A percentile compares a stretch with the other conserved stretches of the same genome.
phyloP scores from a whole-genome alignment of 2,888 invertebrate species.

The Syrphus vitripennis region DNA sequence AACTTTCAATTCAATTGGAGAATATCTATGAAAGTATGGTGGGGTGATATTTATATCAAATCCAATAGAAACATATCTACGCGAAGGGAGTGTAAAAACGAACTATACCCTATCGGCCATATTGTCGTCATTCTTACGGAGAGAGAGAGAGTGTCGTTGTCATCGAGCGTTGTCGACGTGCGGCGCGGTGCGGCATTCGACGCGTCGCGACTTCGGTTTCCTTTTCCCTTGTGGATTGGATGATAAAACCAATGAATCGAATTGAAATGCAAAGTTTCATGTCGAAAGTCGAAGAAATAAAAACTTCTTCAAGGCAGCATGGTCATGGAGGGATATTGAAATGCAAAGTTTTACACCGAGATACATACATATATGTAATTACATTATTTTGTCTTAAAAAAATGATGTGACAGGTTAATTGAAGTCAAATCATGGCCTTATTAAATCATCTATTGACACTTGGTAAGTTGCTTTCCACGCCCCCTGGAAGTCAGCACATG shows the following conservation, averaged over 20 bases:
- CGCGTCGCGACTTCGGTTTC: background rate
- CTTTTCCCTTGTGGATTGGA: slow-evolving; percentile 25
- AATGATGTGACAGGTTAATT: background rate
- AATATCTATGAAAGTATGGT: slow-evolving; percentile 46
- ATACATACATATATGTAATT: no score
- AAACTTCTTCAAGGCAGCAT: slow-evolving; percentile 25
- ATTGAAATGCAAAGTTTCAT: slow-evolving; percentile 65
- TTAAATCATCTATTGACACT: no score
- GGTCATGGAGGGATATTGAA: background rate
- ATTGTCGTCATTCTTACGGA: background rate
- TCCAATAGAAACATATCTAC: slow-evolving; percentile 45
- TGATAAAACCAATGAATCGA: slow-evolving; percentile 49
- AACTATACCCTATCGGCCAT: background rate
- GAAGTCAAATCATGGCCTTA: background rate
- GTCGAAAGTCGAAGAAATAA: slow-evolving; percentile 52
- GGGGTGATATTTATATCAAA: no score
- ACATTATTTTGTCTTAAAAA: background rate
- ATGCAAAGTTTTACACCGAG: background rate
- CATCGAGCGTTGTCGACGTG: background rate
- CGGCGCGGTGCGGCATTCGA: background rate
- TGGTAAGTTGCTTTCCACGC: no score
- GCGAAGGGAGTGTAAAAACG: background rate
- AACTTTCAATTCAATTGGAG: slow-evolving; percentile 67
- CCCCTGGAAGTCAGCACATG: no score
- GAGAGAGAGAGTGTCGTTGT: background rate